A percentile compares a stretch with the other conserved stretches of the same genome.
phyloP scores from a whole-genome alignment of 1,140 invertebrate species.

The Melipona quadrifasciata region DNA sequence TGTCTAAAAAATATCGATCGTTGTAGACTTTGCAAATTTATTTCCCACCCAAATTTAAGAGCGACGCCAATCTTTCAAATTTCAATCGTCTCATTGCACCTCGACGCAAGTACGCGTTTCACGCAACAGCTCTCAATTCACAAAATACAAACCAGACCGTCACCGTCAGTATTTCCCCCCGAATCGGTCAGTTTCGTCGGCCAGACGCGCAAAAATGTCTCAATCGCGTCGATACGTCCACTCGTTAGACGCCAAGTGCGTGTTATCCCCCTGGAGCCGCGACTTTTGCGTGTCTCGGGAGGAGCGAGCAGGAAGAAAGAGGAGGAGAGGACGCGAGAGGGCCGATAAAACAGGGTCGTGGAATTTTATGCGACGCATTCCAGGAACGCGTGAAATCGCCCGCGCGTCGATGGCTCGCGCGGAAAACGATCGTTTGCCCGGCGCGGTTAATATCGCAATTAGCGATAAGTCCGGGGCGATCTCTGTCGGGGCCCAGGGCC shows the following conservation, averaged over 20 bases:
- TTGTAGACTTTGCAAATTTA: no score
- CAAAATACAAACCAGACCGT: not conserved
- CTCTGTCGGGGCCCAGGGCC: conserved; percentile 14
- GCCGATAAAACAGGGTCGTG: conserved; percentile 31
- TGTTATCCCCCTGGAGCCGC: not conserved
- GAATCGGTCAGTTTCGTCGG: not conserved
- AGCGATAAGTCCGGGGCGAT: conserved; percentile 43
- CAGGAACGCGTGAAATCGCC: conserved; percentile 38
- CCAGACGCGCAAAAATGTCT: not conserved
- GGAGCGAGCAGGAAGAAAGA: not conserved
- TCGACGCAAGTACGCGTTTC: not conserved
- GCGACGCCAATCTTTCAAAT: no score
- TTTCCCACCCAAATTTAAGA: no score
- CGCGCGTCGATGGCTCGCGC: conserved; percentile 31
- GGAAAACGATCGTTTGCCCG: conserved; percentile 37
- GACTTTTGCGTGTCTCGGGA: not conserved
- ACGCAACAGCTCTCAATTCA: not conserved
- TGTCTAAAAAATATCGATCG: no score
- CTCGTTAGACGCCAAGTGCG: not conserved
- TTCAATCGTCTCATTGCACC: no score
- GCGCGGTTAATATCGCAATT: conserved; percentile 47
- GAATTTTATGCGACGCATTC: conserved; percentile 42
- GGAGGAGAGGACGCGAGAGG: not conserved
- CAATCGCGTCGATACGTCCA: not conserved
- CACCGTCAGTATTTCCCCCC: not conserved